Base-by-base conservation (phyloP, 2,797 vertebrate species). In the Amphiprion clarkii region DNA sequence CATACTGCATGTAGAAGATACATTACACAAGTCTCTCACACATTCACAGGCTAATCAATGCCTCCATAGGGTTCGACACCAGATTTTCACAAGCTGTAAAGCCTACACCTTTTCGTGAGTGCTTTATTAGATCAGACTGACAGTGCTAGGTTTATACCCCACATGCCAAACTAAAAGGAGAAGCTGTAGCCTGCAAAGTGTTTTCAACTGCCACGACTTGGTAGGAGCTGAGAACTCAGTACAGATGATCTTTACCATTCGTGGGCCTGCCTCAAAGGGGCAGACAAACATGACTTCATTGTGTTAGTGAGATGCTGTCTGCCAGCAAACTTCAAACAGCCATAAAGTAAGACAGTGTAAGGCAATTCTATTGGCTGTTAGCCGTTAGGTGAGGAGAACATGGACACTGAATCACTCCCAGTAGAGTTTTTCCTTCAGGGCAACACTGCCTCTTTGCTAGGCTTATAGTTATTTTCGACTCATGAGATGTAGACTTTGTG, bases 391-490 rank as follows among this genome's bases (percentile, higher is more conserved):
- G 39, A 67, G 46, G 23, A 59, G 71, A 76, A 71, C 65, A 27
- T 80, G 71, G 74, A 81, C 77, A 76, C 64, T 40, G 31, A 69
- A 66, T 60, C 55, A 36, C 29, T 2, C 6, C 2, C 2, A 29
- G 49, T 42, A 65, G 21, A 54, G 31, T 44, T 58, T 55, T 29
- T 16, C 56, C 42, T 56, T 27, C 10, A n/a, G 51, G 6, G 31
- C 21, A 46, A 36, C 3, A 2, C 16, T 7, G 59, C n/a, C 40
- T 42, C 10, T 42, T 11, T 42, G 40, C 8, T 42, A 1, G 31
- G 31, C 31, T 33, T 8, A 33, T 33, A 6, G 31, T 33, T 6
- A 33, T 33, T 33, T 33, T 33, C 31, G 6, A 33, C 31, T 33
- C 4, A 33, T 8, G 6, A 33, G 33, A 9, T 36, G 8, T 10